A percentile compares a stretch with the other conserved stretches of the same genome.
Evolutionary conservation across 2,113 vertebrate species (phyloP).

Genomic region (Leucopsar rothschildi): DNA sequence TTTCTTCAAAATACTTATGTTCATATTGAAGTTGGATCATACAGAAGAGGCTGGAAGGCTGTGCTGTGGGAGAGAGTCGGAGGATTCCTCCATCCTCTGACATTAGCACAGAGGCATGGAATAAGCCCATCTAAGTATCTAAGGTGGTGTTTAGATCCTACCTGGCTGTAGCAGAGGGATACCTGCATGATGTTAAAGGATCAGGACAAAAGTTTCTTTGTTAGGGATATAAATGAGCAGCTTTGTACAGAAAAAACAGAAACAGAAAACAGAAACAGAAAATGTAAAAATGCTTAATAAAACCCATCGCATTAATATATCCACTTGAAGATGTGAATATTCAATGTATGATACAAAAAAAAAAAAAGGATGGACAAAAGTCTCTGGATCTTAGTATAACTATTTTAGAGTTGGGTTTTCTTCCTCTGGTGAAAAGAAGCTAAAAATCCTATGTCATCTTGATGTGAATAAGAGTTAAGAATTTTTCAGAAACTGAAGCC

Average conservation of each 20-base stretch:
- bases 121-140: not conserved
- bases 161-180: not conserved
- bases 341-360: not conserved
- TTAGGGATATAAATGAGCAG: not conserved
- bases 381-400: not conserved
- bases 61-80: not conserved
- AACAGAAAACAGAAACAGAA: not conserved
- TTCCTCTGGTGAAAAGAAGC: not conserved
- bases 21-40: not conserved
- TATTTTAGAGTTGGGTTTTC: not conserved
- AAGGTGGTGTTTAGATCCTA: not conserved
- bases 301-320: not conserved
- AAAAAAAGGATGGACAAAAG: not conserved
- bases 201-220: not conserved
- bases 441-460: not conserved
- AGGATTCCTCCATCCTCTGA: not conserved
- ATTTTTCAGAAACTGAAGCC: constrained; percentile 29
- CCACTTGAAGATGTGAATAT: not conserved
- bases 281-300: not conserved
- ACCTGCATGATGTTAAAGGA: not conserved
- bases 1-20: constrained; percentile 19
- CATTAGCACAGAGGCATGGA: not conserved
- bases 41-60: not conserved
- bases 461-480: constrained; percentile 13
- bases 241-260: not conserved